Conservation (phyloP, 2,888 invertebrate species). For the Drosophila ezoana region DNA sequence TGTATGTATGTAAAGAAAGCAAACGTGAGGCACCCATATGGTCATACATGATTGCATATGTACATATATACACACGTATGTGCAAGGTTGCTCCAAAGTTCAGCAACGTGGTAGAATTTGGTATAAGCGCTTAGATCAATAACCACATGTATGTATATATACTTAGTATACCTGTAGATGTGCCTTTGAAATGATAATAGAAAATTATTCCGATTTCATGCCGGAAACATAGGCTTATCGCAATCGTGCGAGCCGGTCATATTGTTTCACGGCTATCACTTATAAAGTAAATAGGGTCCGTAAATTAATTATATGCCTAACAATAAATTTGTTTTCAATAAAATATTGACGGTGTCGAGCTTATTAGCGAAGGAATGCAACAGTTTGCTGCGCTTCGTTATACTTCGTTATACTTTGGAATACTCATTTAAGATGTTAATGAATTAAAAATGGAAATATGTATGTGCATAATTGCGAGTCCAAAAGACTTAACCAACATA, state of each 20-base stretch:
- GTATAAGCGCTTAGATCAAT: conserved; percentile 29
- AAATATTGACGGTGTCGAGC: not conserved
- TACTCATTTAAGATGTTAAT: no score
- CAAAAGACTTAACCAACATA: no score
- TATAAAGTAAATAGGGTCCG: conserved; percentile 3
- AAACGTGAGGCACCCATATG: not conserved
- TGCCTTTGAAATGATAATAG: conserved; percentile 17
- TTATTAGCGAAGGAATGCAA: no score
- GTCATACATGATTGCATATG: not conserved
- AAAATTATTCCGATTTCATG: conserved; percentile 47
- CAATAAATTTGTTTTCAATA: not conserved
- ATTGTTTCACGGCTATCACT: conserved; percentile 10
- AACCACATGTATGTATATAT: not conserved
- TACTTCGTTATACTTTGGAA: no score
- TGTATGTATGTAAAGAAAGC: no score
- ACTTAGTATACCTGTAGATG: not conserved
- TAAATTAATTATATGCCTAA: not conserved
- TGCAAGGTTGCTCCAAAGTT: conserved; percentile 51
- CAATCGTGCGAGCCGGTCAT: conserved; percentile 6
- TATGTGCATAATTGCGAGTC: no score
- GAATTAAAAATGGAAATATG: no score
- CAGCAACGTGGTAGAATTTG: conserved; percentile 28
- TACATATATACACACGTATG: not conserved
- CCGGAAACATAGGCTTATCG: conserved; percentile 43
- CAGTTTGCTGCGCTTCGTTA: no score